Percentiles rank a stretch among this genome's conserved stretches.
Conservation (phyloP, 2,888 invertebrate genomes). For the Idaea straminata region DNA sequence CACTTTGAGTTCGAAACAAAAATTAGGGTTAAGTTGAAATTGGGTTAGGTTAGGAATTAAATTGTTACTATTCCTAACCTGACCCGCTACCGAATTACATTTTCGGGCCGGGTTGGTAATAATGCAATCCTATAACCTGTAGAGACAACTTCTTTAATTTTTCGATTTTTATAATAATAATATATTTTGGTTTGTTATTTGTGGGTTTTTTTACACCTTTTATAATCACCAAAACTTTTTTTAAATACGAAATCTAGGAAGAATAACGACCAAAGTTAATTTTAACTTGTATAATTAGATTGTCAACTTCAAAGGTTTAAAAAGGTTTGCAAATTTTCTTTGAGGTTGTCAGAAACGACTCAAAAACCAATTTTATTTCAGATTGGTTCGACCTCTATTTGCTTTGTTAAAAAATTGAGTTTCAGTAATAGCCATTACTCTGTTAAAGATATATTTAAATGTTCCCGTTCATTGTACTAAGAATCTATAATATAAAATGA, state of each 20-base stretch:
- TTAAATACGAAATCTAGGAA: not conserved
- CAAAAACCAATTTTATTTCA: not conserved
- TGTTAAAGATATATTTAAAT: not conserved
- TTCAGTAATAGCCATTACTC: not conserved
- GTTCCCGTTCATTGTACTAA: not conserved
- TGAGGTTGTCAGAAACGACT: not conserved
- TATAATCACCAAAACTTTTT: not conserved
- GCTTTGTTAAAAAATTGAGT: not conserved
- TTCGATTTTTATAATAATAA: not conserved
- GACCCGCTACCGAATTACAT: too few relatives aligned
- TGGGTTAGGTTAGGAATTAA: too few relatives aligned
- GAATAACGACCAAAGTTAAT: not conserved
- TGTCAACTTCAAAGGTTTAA: not conserved
- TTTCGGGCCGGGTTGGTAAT: too few relatives aligned
- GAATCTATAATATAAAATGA: too few relatives aligned
- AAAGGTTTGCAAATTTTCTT: not conserved
- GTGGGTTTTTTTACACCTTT: not conserved
- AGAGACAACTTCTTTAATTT: too few relatives aligned
- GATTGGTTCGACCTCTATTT: conserved; percentile 1
- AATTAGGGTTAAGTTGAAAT: too few relatives aligned
- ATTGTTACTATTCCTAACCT: too few relatives aligned
- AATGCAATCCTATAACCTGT: too few relatives aligned
- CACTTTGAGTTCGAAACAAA: too few relatives aligned
- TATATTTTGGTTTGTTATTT: not conserved
- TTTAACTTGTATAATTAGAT: not conserved